Evolutionary conservation across 2,113 vertebrate genomes (phyloP), one percentile per base, ranked within the genome.

Genomic region (Labeo rohita): DNA sequence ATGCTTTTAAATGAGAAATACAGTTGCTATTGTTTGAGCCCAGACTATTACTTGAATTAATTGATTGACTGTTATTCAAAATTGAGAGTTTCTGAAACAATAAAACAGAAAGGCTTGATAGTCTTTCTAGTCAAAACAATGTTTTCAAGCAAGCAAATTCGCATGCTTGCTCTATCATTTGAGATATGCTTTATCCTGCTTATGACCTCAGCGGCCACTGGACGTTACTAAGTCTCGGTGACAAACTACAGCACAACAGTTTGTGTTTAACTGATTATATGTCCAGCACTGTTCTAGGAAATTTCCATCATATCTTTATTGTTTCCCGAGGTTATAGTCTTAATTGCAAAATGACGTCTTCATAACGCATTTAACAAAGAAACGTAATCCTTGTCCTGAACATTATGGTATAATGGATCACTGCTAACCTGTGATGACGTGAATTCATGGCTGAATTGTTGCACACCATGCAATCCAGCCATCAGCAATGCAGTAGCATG

Each of bases 231-330:
- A 6, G 81, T 43, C 66, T 45, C 6, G 8, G 2, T 28, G 18
- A 59, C 10, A 73, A 84, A 54, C 23, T 70, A n/a, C 23, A 79
- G n/a, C 47, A 36, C 47, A 68, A 52, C 9, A 54, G 81, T 83
- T 66, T 56, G 81, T 72, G 81, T 72, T 83, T 59, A 73, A 84
- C 81, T 73, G 68, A 73, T 73, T 56, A 83, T 73, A 73, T 43
- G 66, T 50, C 50, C 49, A 72, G n/a, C 70, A 16, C 11, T 56
- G 10, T 83, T 83, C 81, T 73, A 59, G 47, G 68, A 83, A 56
- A 45, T 59, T 59, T 72, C 65, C 61, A 23, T 83, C 16, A 43
- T 84, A 84, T 84, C 50, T 72, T 84, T 73, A 72, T 83, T 54
- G 49, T 83, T 52, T 21, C 66, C 50, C 1, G 28, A 72, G 80